A percentile compares a stretch with the other conserved stretches of the same genome.
Conservation (phyloP, 2,888 invertebrate genomes). For the Neuroscelio doddi region DNA sequence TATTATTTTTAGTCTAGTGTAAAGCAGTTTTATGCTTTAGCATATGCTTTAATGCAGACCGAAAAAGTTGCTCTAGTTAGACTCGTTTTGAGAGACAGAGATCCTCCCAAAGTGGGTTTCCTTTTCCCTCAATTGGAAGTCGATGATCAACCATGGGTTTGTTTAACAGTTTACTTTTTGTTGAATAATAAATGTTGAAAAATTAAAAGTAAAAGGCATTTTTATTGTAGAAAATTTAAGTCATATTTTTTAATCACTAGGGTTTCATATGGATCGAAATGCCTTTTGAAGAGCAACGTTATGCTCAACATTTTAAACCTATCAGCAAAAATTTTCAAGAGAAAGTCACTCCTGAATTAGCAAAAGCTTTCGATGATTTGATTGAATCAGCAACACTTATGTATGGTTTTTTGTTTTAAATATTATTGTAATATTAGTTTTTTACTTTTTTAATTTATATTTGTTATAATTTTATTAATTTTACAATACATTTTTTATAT, state of each 20-base stretch:
- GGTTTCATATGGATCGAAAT: background rate
- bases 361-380: background rate
- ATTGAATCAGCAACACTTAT: background rate
- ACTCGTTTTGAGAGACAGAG: background rate
- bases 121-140: background rate
- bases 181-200: too few relatives aligned
- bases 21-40: background rate
- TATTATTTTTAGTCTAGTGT: background rate
- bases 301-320: background rate
- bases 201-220: too few relatives aligned
- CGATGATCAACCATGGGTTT: background rate
- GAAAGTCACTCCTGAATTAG: background rate
- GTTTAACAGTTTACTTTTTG: background rate
- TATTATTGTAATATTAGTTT: too few relatives aligned
- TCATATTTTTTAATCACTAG: background rate
- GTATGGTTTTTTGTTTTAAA: too few relatives aligned
- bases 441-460: too few relatives aligned
- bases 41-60: background rate
- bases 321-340: background rate
- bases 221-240: too few relatives aligned
- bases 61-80: background rate
- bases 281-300: background rate
- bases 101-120: slow-evolving; percentile 3
- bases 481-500: too few relatives aligned
- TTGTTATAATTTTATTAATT: too few relatives aligned